Evolutionary conservation across 2,888 invertebrate species (phyloP).

Genomic region (Pterobdella sp.): DNA sequence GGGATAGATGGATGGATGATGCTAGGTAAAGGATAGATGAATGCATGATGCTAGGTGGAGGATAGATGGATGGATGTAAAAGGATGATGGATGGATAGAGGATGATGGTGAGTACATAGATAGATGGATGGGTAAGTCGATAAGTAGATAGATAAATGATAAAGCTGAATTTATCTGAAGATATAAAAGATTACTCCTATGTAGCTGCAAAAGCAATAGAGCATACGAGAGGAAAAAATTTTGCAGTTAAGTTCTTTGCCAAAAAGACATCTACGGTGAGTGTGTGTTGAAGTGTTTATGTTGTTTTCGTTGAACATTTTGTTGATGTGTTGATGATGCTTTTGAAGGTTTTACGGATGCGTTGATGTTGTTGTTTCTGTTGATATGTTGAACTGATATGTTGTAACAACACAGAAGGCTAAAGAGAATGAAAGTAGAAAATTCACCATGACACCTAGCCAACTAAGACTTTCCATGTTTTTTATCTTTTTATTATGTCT

Average conservation of each 20-base stretch:
- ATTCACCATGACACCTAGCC: neutral
- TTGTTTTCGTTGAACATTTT: too few species aligned
- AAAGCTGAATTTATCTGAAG: too few species aligned
- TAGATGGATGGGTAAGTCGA: neutral
- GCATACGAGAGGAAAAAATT: too few species aligned
- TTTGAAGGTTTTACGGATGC: too few species aligned
- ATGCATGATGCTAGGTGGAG: neutral
- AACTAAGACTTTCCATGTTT: neutral
- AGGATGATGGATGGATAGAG: neutral
- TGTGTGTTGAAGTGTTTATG: too few species aligned
- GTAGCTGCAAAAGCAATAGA: too few species aligned
- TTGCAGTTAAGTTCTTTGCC: too few species aligned
- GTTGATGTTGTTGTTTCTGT: constrained; percentile 18
- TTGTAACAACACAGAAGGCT: neutral
- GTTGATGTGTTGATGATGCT: too few species aligned
- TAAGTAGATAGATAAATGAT: neutral
- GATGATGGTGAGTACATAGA: neutral
- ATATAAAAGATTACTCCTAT: too few species aligned
- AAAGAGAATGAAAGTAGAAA: neutral
- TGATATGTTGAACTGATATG: constrained; percentile 6
- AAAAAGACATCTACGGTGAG: too few species aligned
- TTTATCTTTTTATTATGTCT: neutral
- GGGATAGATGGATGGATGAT: constrained; percentile 1
- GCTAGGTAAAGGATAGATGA: neutral
- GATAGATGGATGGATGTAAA: constrained; percentile 6